Base-by-base conservation (phyloP, 2,113 vertebrate species). In the Microcebus griseorufus region DNA sequence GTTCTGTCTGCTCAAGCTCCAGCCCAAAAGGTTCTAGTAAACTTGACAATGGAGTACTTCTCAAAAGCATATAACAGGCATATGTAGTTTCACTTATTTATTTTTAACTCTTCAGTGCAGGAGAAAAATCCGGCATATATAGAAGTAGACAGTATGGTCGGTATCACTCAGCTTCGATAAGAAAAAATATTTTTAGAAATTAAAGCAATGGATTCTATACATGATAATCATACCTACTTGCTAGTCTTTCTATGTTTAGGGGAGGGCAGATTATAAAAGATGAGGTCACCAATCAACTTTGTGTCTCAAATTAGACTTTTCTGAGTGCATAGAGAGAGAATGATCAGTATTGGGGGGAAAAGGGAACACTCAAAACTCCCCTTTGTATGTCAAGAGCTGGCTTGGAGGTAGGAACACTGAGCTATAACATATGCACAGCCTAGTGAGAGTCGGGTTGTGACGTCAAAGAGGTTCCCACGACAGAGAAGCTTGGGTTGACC, bases 281-380 rank as follows among this genome's bases (percentile, higher is more conserved):
- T 42, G 80, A 64, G 18, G 32, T 70, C 64, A 76, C 23, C 2
- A 9, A 37, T 27, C 13, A 76, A 42, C 22, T 13, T 37, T 20
- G 2, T 60, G 51, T 65, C 11, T 93, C 48, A 37, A 45, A 6
- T 45, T 84, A 42, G 53, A n/a, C 20, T 39, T 60, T 53, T 69
- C 12, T n/a, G 12, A 32, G n/a, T 22, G 42, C 4, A 22, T 6
- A 37, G 23, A 51, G 55, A 93, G 73, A 78, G 3, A 14, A 10
- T 42, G 27, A 39, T 48, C 20, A 34, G 12, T 58, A 37, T 2
- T 45, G 23, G 9, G 48, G 6, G 0, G 0, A 2, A 37, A 13
- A 7, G 13, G 14, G 4, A 17, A 25, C 34, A 60, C 84, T 60
- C 39, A 45, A 39, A 86, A 51, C 22, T 22, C 16, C 13, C 5